Base-by-base conservation (phyloP, 2,113 vertebrate genomes). In the Mus pahari region DNA sequence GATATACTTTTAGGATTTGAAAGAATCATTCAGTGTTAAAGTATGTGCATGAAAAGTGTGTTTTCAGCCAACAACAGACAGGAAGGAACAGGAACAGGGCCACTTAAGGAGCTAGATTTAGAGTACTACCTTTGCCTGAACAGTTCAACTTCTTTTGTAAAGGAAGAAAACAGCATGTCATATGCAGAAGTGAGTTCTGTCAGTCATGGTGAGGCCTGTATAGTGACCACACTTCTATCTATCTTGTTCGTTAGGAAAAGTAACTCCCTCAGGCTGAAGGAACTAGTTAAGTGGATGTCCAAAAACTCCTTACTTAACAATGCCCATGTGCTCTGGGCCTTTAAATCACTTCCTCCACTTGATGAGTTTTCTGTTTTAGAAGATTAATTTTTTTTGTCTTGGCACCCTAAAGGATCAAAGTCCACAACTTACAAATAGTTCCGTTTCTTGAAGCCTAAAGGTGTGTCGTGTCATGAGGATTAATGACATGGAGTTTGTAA, bases 401-500 rank as follows among this genome's bases (percentile, higher is more conserved):
- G 78, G 62, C 74, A 89, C 20, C 81, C 45, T 74, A 81, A 89
- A 94, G 60, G 62, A 89, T 96, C 62, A 94, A 96, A 62, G 22
- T 91, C 91, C 50, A 82, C 93, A 66, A 74, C 50, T 55, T 87
- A 96, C 75, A 92, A 95, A 95, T 86, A 68, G 88, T 94, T 95
- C 39, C 89, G 53, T 93, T 71, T 73, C 62, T 22, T 79, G 89
- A 17, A 81, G n/a, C 64, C 77, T 70, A 95, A 92, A 96, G 36
- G 58, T 92, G 13, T 96, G 45, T 89, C 62, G 58, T 97, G 45
- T 89, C 62, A 58, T 97, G 86, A 95, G 96, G 92, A 97, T 97
- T 97, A 97, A 97, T 96, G 92, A 92, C 48, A 91, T 95, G 95
- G 78, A 86, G 77, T 83, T 94, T 92, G 60, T 95, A 96, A 97